Base-by-base conservation (phyloP, 2,113 vertebrate genomes). In the Pedionomus torquatus region DNA sequence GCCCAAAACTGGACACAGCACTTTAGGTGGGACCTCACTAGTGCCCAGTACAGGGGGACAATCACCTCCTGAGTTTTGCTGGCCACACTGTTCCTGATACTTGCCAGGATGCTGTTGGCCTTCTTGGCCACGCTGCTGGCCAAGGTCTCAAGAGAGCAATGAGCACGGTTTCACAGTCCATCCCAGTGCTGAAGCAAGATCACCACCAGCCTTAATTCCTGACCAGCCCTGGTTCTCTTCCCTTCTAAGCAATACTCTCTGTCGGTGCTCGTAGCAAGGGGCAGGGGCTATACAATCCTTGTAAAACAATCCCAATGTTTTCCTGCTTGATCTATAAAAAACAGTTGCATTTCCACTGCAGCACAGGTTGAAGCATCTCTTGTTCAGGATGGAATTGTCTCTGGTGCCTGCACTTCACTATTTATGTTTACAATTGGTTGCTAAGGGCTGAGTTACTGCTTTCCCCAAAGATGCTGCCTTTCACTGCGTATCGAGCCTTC, bases 401-500 rank as follows among this genome's bases (percentile, higher is more conserved):
- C 70, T 65, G 54, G 17, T 64, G 52, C 37, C 88, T 81, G 51
- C 46, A 58, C 85, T 93, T 93, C 70, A 69, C 82, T 88, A 64
- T 87, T 95, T 68, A 52, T 88, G 65, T 96, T 95, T 95, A 90
- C 44, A 68, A 28, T 12, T 37, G 69, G 95, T 95, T 90, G 90
- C 93, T 93, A 93, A 87, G 87, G 49, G 21, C 52, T 87, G 68
- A 92, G 48, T 80, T 95, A 76, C 4, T 89, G 72, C 74, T 89
- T 89, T 93, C 14, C 4, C 74, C 77, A 77, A 93, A 93, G 70
- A 81, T 52, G 60, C 68, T 52, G 33, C 64, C 51, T 95, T 93
- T 66, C 76, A 60, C 48, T 43, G 55, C 26, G 46, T 77, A 87
- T 71, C 93, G 87, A 90, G 61, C 74, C 66, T 91, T 84, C 41